phyloP scores from a whole-genome alignment of 2,797 vertebrate genomes.

The Threskiornis aethiopicus region DNA sequence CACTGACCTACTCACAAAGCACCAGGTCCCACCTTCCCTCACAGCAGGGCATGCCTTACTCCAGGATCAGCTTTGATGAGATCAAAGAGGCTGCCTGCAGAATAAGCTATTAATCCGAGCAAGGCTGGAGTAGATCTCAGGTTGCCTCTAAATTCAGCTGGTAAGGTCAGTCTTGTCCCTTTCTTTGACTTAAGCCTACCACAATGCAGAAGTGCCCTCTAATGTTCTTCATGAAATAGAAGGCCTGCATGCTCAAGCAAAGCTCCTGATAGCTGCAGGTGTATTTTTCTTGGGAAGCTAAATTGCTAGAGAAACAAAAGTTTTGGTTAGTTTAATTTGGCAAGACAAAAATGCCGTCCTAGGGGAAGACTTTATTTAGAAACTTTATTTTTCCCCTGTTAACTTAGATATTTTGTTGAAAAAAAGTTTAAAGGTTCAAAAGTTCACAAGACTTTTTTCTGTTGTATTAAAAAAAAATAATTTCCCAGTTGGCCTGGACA shows the following conservation, averaged over 20 bases:
- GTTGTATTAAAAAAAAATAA: constrained; percentile 11
- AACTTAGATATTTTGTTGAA: constrained; percentile 63
- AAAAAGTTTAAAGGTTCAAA: constrained; percentile 64
- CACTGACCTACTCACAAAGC: neutral
- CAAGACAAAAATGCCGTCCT: constrained; percentile 72
- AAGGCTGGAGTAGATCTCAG: neutral
- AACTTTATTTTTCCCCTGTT: constrained; percentile 75
- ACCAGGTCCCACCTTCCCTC: neutral
- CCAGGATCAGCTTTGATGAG: neutral
- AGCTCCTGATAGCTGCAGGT: constrained; percentile 72
- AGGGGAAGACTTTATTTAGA: constrained; percentile 79
- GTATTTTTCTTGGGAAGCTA: constrained; percentile 81
- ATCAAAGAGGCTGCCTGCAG: neutral
- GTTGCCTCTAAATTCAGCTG: neutral
- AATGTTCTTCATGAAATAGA: constrained; percentile 22
- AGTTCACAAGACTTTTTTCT: constrained; percentile 54
- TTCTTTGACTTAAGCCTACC: neutral
- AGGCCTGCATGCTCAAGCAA: neutral
- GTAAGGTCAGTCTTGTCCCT: constrained; percentile 12
- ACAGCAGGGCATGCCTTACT: neutral
- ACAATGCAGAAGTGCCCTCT: constrained; percentile 58
- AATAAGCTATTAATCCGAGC: neutral
- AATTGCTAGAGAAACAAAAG: constrained; percentile 79
- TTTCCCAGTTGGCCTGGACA: neutral
- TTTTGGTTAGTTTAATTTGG: constrained; percentile 77